phyloP scores from a whole-genome alignment of 2,797 vertebrate species.

The Galago senegalensis region DNA sequence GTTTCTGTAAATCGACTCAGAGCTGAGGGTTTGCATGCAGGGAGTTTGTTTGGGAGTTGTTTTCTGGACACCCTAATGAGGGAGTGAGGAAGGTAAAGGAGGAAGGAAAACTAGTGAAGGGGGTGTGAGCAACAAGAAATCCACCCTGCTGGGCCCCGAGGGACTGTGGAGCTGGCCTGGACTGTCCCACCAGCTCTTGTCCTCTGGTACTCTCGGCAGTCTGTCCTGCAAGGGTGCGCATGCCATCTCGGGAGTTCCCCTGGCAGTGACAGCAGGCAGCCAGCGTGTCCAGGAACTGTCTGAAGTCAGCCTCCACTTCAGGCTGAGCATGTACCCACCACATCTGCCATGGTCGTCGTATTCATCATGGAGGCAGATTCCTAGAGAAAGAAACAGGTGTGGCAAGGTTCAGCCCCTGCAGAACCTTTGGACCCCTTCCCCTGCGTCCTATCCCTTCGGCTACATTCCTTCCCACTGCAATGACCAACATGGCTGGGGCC shows the following conservation, averaged over 20 bases:
- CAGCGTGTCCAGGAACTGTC: fast-evolving
- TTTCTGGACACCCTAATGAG: neutral
- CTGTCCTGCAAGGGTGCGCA: neutral
- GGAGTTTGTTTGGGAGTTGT: neutral
- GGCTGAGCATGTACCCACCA: neutral
- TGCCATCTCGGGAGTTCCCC: neutral
- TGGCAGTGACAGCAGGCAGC: neutral
- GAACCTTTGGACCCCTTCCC: neutral
- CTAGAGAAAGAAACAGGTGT: neutral
- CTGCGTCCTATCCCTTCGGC: neutral
- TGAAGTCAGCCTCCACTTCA: neutral
- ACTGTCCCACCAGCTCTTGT: neutral
- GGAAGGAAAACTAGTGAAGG: neutral
- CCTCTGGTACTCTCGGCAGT: neutral
- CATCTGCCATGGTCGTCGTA: neutral
- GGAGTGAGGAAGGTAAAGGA: neutral
- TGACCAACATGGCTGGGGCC: neutral
- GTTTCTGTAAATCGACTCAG: neutral
- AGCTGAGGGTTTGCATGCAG: neutral
- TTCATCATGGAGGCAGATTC: neutral
- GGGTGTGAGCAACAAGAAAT: neutral
- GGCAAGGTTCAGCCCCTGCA: neutral
- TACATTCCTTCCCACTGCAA: neutral
- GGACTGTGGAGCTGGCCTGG: neutral
- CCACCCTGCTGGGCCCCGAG: neutral